phyloP scores from a whole-genome alignment of 2,888 invertebrate species.

The Stenolophus ochropezus region DNA sequence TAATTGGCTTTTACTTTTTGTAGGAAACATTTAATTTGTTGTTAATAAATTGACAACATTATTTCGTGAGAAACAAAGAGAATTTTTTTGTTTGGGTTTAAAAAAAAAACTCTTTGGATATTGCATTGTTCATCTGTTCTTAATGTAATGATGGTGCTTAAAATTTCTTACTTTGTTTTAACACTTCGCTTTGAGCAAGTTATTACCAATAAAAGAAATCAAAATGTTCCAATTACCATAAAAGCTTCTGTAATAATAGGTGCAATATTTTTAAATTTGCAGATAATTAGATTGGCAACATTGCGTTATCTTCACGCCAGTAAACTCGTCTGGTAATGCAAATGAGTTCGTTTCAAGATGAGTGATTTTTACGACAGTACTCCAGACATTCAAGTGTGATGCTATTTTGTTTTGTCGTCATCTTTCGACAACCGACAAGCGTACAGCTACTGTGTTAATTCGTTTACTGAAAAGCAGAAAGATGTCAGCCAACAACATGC shows the following conservation, averaged over 20 bases:
- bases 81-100: too few species aligned
- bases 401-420: slow-evolving; percentile 15
- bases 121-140: too few species aligned
- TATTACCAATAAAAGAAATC: too few species aligned
- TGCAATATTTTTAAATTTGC: not conserved
- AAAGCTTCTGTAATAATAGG: not conserved
- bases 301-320: not conserved
- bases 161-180: too few species aligned
- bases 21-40: too few species aligned
- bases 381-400: slow-evolving; percentile 9
- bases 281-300: not conserved
- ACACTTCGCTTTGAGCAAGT: too few species aligned
- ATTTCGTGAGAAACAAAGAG: too few species aligned
- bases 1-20: too few species aligned
- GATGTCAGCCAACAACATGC: not conserved
- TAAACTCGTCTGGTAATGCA: not conserved
- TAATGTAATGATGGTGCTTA: too few species aligned
- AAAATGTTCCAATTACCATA: too few species aligned
- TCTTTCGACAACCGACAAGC: slow-evolving; percentile 18
- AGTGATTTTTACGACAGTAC: slow-evolving; percentile 20
- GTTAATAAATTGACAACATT: too few species aligned
- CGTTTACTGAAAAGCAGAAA: slow-evolving; percentile 4
- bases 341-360: slow-evolving; percentile 6
- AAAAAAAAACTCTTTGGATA: too few species aligned
- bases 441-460: not conserved